Evolutionary conservation across 2,888 invertebrate species (phyloP).

Genomic region (Mesodorylaimus sp.): DNA sequence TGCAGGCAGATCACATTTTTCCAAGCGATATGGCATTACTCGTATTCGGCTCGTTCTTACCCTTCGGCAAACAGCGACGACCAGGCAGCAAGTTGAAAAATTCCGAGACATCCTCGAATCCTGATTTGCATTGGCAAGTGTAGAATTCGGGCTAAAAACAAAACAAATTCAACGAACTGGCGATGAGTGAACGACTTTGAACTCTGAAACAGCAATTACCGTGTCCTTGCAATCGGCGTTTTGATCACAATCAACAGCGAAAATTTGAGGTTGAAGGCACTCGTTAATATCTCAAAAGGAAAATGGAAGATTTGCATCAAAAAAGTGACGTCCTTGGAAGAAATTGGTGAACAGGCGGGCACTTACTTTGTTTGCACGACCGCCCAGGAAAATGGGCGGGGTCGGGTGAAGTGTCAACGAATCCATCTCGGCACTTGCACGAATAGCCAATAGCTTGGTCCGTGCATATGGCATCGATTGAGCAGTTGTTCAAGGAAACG

Average conservation of each 20-base stretch:
- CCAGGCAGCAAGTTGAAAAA: not conserved
- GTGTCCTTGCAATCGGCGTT: constrained; percentile 27
- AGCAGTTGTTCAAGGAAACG: constrained; percentile 18
- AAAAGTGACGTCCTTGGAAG: not conserved
- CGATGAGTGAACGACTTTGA: no score
- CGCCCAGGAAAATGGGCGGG: constrained; percentile 8
- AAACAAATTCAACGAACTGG: no score
- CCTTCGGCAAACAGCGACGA: constrained; percentile 13
- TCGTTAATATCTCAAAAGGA: constrained; percentile 21
- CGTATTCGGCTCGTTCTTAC: no score
- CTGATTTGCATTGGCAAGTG: constrained; percentile 3
- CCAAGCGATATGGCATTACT: no score
- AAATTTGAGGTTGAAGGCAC: constrained; percentile 13
- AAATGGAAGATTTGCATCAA: not conserved
- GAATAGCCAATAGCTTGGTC: constrained; percentile 24
- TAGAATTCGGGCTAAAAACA: not conserved
- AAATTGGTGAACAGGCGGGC: not conserved
- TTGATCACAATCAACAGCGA: constrained; percentile 24
- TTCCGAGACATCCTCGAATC: constrained; percentile 4
- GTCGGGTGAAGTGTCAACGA: constrained; percentile 22
- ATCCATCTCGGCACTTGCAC: constrained; percentile 21
- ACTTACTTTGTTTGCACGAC: not conserved
- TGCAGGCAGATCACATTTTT: not conserved
- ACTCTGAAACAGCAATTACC: no score
- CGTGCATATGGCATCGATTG: constrained; percentile 21